Conservation (phyloP, 2,888 invertebrate genomes). For the Trilocha varians region DNA sequence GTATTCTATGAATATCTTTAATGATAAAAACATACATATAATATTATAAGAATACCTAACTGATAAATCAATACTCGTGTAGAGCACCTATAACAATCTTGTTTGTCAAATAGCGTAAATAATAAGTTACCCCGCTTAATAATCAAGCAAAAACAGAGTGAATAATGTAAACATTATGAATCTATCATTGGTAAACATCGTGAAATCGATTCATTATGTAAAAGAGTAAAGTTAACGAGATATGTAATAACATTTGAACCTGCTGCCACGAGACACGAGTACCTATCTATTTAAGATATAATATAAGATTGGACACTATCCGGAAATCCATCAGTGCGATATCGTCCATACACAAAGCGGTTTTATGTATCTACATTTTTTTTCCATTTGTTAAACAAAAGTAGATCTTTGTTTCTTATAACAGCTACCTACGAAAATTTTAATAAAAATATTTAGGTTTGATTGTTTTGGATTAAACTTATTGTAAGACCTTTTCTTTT, state of each 20-base stretch:
- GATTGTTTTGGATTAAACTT: no score
- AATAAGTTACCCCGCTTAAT: not conserved
- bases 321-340: no score
- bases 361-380: no score
- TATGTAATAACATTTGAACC: conserved; percentile 22
- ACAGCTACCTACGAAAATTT: no score
- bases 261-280: conserved; percentile 11
- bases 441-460: no score
- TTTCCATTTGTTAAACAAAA: no score
- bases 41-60: no score
- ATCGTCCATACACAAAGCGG: no score
- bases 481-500: no score
- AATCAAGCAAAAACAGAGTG: not conserved
- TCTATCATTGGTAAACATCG: conserved; percentile 41
- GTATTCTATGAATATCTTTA: no score
- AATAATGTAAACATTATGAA: conserved; percentile 15
- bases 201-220: conserved; percentile 29
- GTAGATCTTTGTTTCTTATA: no score
- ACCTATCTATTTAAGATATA: conserved; percentile 3
- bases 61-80: not conserved
- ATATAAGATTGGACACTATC: conserved; percentile 5
- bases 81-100: not conserved
- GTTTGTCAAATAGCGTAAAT: not conserved
- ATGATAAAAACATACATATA: no score
- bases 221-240: conserved; percentile 20